Evolutionary conservation across 2,797 vertebrate species (phyloP).

Genomic region (Valencia hispanica): DNA sequence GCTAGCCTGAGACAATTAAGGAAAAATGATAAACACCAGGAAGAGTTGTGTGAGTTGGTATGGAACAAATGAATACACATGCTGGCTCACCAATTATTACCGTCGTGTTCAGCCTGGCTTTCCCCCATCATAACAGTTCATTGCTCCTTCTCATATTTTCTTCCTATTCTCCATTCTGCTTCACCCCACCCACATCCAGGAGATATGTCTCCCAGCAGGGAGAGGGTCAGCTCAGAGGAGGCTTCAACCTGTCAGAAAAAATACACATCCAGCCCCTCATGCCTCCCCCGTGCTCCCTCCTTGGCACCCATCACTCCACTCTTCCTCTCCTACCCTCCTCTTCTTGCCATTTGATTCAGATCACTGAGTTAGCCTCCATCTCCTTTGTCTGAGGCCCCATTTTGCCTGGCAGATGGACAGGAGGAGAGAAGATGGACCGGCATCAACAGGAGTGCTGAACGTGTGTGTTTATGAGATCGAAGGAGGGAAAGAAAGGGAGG

Average conservation of each 20-base stretch:
- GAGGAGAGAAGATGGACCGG: conserved; percentile 59
- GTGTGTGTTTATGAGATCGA: conserved; percentile 42
- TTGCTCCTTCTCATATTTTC: conserved; percentile 53
- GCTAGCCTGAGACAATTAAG: conserved; percentile 34
- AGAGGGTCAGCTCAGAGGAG: conserved; percentile 75
- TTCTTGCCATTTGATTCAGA: conserved; percentile 77
- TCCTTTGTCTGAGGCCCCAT: conserved; percentile 71
- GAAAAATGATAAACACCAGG: conserved; percentile 5
- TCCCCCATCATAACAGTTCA: conserved; percentile 66
- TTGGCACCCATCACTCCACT: conserved; percentile 83
- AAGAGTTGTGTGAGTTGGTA: conserved; percentile 16
- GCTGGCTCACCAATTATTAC: conserved; percentile 37
- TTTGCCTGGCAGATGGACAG: conserved; percentile 77
- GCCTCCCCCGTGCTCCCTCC: conserved; percentile 54
- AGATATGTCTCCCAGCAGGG: conserved; percentile 68
- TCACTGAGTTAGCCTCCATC: conserved; percentile 73
- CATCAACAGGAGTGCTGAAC: conserved; percentile 25
- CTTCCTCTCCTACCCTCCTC: conserved; percentile 60
- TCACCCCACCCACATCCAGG: conserved; percentile 64
- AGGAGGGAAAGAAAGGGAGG: conserved; percentile 31
- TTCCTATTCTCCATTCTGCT: conserved; percentile 55
- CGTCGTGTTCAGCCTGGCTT: conserved; percentile 35
- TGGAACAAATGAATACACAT: conserved; percentile 28
- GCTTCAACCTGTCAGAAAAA: conserved; percentile 84
- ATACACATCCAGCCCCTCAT: conserved; percentile 79